These are phyloP conservation scores for Ochropleura plecta DNA, from an alignment of 2,888 invertebrate genomes.

Conservation along the genomic window DNA sequence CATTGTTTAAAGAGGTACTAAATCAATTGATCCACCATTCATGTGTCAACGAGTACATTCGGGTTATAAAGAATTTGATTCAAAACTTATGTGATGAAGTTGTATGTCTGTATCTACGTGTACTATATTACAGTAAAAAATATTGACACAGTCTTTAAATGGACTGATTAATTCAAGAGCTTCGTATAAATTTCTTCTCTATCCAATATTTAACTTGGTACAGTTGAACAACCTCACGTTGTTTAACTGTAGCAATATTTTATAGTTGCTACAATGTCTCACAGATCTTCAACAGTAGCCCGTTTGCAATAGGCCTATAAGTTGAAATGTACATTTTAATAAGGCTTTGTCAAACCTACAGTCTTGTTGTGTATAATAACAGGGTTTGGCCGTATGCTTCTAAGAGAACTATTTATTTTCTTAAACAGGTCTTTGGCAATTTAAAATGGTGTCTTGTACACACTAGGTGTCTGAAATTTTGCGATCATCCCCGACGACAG, in stretches of 20 bases:
- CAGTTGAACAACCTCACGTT: no score
- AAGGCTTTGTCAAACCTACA: slow-evolving; percentile 69
- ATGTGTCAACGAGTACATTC: slow-evolving; percentile 41
- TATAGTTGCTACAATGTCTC: slow-evolving; percentile 6
- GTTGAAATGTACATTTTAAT: slow-evolving; percentile 70
- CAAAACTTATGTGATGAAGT: slow-evolving; percentile 6
- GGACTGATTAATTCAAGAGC: background rate
- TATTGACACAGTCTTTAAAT: slow-evolving; percentile 11
- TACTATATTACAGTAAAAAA: background rate
- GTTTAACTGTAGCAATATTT: no score
- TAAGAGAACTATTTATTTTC: slow-evolving; percentile 52
- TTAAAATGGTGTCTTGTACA: slow-evolving; percentile 42
- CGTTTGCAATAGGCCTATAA: slow-evolving; percentile 64
- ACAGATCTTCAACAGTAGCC: slow-evolving; percentile 17
- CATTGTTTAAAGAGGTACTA: slow-evolving; percentile 45
- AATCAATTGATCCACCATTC: slow-evolving; percentile 53
- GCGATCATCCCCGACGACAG: slow-evolving; percentile 49
- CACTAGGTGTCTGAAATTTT: slow-evolving; percentile 36
- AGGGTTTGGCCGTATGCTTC: slow-evolving; percentile 42
- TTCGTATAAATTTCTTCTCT: slow-evolving; percentile 10
- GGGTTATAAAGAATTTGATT: slow-evolving; percentile 5
- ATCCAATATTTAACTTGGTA: slow-evolving; percentile 6
- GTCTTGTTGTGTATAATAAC: slow-evolving; percentile 63
- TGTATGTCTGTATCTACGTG: background rate
- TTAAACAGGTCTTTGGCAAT: slow-evolving; percentile 44